A percentile compares a stretch with the other conserved stretches of the same genome.
These are phyloP conservation scores for Cardiocondyla obscurior DNA, from an alignment of 1,140 invertebrate species.

Conservation along the genomic window DNA sequence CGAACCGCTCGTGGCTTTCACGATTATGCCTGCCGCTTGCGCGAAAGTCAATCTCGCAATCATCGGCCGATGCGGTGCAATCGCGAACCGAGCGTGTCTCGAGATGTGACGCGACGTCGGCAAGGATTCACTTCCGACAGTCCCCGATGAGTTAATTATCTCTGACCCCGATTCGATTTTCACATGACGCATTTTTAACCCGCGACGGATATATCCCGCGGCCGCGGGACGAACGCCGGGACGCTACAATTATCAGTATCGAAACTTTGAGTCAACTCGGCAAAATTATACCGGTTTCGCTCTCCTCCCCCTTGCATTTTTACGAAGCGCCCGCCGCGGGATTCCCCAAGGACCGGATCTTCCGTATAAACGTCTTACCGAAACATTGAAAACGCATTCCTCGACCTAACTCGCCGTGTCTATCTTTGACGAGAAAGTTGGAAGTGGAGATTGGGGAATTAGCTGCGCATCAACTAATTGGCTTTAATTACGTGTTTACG, in stretches of 20 bases:
- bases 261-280: neutral
- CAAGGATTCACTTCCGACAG: neutral
- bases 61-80: neutral
- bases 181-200: too few relatives aligned
- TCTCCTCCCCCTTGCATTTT: neutral
- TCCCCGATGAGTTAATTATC: neutral
- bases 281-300: slow-evolving; percentile 24
- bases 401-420: neutral
- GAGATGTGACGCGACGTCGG: neutral
- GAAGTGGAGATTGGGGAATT: neutral
- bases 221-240: neutral
- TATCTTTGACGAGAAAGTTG: neutral
- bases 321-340: neutral
- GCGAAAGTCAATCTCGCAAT: slow-evolving; percentile 55
- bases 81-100: neutral
- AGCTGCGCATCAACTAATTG: slow-evolving; percentile 17
- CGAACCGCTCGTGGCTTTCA: slow-evolving; percentile 25
- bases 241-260: neutral
- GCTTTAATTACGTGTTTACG: slow-evolving; percentile 12
- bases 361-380: neutral
- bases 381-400: neutral
- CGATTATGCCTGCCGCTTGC: slow-evolving; percentile 21
- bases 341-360: slow-evolving; percentile 23
- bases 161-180: neutral
- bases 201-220: too few relatives aligned